A percentile compares a stretch with the other conserved stretches of the same genome.
These are phyloP conservation scores for Phylloscopus trochilus DNA, from an alignment of 2,113 vertebrate genomes.

Conservation along the genomic window DNA sequence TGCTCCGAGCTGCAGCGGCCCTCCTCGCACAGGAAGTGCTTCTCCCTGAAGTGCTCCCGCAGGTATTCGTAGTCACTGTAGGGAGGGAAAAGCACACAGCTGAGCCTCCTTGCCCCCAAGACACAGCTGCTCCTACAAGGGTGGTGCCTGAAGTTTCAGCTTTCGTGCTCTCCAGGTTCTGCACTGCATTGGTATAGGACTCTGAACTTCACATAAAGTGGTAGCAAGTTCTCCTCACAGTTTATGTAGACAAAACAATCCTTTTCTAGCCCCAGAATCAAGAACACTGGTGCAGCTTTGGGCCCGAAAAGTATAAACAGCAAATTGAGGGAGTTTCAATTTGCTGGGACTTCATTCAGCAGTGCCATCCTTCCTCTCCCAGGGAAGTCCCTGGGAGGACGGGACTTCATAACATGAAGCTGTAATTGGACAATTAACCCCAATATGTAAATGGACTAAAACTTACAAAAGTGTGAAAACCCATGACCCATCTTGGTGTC, in stretches of 20 bases:
- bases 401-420: neutral
- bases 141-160: neutral
- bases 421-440: neutral
- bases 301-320: too few relatives aligned
- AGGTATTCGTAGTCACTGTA: conserved; percentile 92
- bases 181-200: fast-evolving
- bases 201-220: neutral
- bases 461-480: neutral
- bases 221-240: too few relatives aligned
- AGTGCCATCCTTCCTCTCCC: too few relatives aligned
- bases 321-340: too few relatives aligned
- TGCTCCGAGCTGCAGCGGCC: conserved; percentile 90
- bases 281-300: neutral
- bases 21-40: conserved; percentile 96
- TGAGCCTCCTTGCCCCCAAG: neutral
- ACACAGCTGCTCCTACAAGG: neutral
- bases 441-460: neutral
- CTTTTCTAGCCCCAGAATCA: neutral
- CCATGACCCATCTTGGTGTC: fast-evolving
- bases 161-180: neutral
- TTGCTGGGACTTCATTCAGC: too few relatives aligned
- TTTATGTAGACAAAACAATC: neutral
- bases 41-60: conserved; percentile 92
- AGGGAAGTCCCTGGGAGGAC: neutral
- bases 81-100: neutral